Evolutionary conservation across 1,140 invertebrate genomes (phyloP).

Genomic region (Zeugodacus cucurbitae): DNA sequence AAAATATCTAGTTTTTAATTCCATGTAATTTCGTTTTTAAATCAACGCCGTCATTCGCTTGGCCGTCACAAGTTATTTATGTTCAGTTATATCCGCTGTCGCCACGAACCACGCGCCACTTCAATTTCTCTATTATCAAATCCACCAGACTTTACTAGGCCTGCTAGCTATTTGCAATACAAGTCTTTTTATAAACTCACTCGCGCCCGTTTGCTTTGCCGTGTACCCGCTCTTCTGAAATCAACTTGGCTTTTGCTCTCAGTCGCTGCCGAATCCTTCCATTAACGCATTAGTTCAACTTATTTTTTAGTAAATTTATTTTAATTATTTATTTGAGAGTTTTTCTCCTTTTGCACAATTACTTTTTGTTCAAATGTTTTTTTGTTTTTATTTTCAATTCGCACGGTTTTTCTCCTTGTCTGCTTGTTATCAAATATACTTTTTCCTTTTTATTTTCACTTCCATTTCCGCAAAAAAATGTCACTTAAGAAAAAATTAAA

Average conservation of each 20-base stretch:
- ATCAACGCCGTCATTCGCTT: not conserved
- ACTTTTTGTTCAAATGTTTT: not conserved
- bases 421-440: conserved; percentile 1
- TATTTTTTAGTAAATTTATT: not conserved
- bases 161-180: conserved; percentile 17
- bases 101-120: not conserved
- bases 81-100: not conserved
- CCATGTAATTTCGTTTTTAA: conserved; percentile 9
- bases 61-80: not conserved
- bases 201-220: conserved; percentile 8
- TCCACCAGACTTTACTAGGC: conserved; percentile 42
- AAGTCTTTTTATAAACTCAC: conserved; percentile 5
- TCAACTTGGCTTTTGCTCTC: conserved; percentile 5
- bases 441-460: conserved; percentile 39
- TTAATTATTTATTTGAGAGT: not conserved
- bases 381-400: not conserved
- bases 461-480: conserved; percentile 28
- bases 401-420: conserved; percentile 20
- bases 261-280: not conserved
- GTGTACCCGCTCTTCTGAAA: conserved; percentile 1
- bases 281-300: conserved; percentile 11
- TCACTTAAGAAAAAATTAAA: conserved; percentile 32
- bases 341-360: conserved; percentile 13
- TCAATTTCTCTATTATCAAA: not conserved
- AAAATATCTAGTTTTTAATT: conserved; percentile 17